Conservation (phyloP, 2,888 invertebrate genomes). For the Hypselothyrea guttata region DNA sequence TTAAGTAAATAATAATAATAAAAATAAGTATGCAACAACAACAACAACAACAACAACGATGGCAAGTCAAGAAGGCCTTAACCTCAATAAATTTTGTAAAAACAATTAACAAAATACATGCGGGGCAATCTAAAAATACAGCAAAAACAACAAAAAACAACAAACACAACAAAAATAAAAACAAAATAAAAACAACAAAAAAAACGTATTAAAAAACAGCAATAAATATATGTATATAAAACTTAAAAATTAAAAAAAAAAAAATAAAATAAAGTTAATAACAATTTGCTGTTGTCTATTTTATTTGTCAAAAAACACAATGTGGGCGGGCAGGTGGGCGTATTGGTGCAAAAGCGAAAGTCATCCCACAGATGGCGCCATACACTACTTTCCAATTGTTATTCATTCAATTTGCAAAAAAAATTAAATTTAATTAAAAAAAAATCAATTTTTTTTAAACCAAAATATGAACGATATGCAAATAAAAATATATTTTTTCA, state of each 20-base stretch:
- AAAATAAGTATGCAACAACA: conserved; percentile 40
- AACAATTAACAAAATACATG: conserved; percentile 54
- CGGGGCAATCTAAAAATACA: conserved; percentile 43
- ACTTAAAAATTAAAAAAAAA: conserved; percentile 13
- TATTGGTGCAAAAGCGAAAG: conserved; percentile 20
- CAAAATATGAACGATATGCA: too few relatives aligned
- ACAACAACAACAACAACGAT: conserved; percentile 20
- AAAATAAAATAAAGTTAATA: conserved; percentile 6
- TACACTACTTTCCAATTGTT: too few relatives aligned
- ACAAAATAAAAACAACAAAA: conserved; percentile 7
- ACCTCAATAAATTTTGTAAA: conserved; percentile 70
- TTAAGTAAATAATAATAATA: conserved; percentile 25
- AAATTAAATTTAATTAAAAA: too few relatives aligned
- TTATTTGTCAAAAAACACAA: too few relatives aligned
- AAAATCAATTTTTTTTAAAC: too few relatives aligned
- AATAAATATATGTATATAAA: neutral
- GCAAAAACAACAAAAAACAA: conserved; percentile 10
- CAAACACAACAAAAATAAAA: too few relatives aligned
- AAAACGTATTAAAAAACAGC: conserved; percentile 1
- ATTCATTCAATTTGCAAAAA: too few relatives aligned
- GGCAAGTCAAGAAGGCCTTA: conserved; percentile 63
- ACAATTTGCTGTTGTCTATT: too few relatives aligned
- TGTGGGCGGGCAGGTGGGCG: too few relatives aligned
- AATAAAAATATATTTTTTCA: too few relatives aligned
- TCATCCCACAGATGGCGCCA: conserved; percentile 27